Evolutionary conservation across 2,888 invertebrate species (phyloP).

Genomic region (Molorchus minor): DNA sequence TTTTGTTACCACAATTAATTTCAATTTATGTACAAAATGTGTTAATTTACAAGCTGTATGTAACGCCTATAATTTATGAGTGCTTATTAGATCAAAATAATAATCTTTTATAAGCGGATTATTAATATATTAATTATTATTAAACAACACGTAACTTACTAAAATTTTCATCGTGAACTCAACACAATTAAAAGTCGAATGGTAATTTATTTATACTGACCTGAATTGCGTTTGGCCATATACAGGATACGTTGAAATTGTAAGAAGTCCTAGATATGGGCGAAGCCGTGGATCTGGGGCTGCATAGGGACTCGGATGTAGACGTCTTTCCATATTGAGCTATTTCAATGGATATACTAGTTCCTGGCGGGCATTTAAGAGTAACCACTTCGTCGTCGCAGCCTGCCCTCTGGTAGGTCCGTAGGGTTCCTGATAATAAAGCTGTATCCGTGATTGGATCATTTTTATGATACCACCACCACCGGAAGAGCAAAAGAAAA

Average conservation of each 20-base stretch:
- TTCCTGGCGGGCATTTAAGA: constrained; percentile 89
- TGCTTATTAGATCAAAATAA: no score
- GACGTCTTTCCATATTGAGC: constrained; percentile 86
- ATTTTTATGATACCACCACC: constrained; percentile 10
- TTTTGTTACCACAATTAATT: no score
- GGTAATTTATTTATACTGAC: constrained; percentile 64
- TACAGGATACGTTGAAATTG: constrained; percentile 74
- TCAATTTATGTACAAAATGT: no score
- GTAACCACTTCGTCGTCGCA: constrained; percentile 91
- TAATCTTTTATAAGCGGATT: no score
- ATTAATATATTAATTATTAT: no score
- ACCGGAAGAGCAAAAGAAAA: constrained; percentile 26
- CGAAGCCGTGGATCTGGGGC: constrained; percentile 46
- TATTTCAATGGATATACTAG: constrained; percentile 89
- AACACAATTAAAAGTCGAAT: background rate
- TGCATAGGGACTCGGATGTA: constrained; percentile 55
- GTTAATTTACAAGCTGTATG: no score
- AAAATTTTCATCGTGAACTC: no score
- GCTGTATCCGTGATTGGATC: constrained; percentile 65
- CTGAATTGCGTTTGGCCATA: constrained; percentile 82
- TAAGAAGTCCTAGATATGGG: constrained; percentile 61
- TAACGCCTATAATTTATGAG: no score
- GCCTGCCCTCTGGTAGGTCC: constrained; percentile 90
- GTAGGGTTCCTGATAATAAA: constrained; percentile 87
- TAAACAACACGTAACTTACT: no score